Base-by-base conservation (phyloP, 2,797 vertebrate species). In the Acrossocheilus wenchowensis region DNA sequence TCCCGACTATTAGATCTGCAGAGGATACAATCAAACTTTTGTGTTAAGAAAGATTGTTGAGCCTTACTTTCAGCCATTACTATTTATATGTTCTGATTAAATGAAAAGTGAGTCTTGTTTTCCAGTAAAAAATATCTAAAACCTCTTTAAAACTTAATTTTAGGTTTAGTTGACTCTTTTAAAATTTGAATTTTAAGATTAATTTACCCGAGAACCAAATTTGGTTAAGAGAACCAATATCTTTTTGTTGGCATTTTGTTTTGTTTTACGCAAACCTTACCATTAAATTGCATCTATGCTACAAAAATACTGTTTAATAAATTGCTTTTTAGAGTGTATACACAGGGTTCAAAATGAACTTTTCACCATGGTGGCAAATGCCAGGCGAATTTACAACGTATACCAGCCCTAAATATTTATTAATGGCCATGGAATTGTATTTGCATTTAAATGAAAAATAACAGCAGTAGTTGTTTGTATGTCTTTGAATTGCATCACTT, bases 401-500 rank as follows among this genome's bases (percentile, higher is more conserved):
- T 73, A 17, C 23, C 41, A 14, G n/a, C 30, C 5, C 26, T 50
- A 10, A 21, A 77, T 23, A 77, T 77, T 30, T 50, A 17, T 48
- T 74, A 74, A 48, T 30, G n/a, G 12, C 14, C n/a, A 73, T 52
- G 45, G 12, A 75, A 52, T 1, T 75, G 26, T 11, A 34, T 75
- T 48, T 48, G 72, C 43, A 68, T 68, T 68, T 68, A 9, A 68
- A 36, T 68, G 0, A 34, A 19, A 36, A 36, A 68, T 21, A 69
- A 21, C 66, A 39, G 66, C 14, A 69, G 66, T 39, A 21, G 66
- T 39, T 10, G 41, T 45, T 68, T 34, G 17, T 14, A 50, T 81
- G 62, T 48, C 79, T 81, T 80, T 80, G 17, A 66, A 30, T 66
- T 50, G 19, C 26, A 68, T 68, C 26, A 68, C 62, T 36, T 81